Base-by-base conservation (phyloP, 2,797 vertebrate species). In the Myiotriccus ornatus region DNA sequence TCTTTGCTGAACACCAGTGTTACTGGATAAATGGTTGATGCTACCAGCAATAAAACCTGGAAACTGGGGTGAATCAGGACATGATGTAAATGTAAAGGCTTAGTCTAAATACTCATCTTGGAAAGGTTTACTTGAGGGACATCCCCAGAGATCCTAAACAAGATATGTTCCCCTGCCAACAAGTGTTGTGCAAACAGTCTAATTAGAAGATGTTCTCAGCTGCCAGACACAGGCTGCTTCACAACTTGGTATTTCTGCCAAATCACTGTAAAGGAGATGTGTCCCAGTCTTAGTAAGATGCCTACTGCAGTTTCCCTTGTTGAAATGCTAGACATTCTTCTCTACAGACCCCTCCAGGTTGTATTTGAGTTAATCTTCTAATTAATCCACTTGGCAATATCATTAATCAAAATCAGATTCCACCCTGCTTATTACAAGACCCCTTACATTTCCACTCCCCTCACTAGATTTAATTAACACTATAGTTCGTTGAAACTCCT, bases 381-480 rank as follows among this genome's bases (percentile, higher is more conserved):
- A 97, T 96, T 96, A 97, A 96, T 95, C 94, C 90, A 89, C 62
- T 79, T 89, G 82, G 92, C 92, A 94, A 80, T 84, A 89, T 78
- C 65, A 96, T 95, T 94, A 94, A 96, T 91, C 93, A 95, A 92
- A 93, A 69, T 47, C 73, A 10, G 84, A 96, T 93, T 92, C 80
- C 92, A 77, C 74, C 77, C 87, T 76, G 68, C 92, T 75, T 91
- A 87, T 92, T 93, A 79, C 62, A 91, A 93, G 84, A 82, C 74
- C 63, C 41, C 63, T 65, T 80, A 87, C 62, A 80, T 63, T 91
- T 96, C 71, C 82, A 93, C 50, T 89, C n/a, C 43, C 27, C 39
- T 90, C 71, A 32, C 53, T 73, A 90, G 79, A 95, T 89, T 92
- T 94, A 97, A 96, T 95, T 96, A 94, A 87, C 63, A 75, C 74